These are phyloP conservation scores for Actinernus sp. DNA, from an alignment of 92 coral and sea anemone genomes.

Conservation along the genomic window DNA sequence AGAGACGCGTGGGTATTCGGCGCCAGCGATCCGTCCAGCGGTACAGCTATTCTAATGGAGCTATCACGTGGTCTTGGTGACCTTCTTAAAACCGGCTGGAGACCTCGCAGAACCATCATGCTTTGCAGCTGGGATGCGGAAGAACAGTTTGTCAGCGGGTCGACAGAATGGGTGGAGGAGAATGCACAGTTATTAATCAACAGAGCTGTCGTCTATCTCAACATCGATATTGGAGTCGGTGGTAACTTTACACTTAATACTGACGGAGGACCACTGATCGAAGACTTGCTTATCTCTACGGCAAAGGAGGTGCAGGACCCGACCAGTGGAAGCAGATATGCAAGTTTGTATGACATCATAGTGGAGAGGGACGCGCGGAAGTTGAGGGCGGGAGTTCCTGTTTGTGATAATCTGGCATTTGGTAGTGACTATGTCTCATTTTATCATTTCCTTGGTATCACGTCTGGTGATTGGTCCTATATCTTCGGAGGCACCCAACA, in stretches of 20 bases:
- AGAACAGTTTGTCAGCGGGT: constrained; percentile 82
- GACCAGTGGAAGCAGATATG: constrained; percentile 27
- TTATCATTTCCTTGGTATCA: constrained; percentile 82
- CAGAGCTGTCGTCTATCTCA: constrained; percentile 91
- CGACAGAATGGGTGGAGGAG: constrained; percentile 96
- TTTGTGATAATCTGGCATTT: constrained; percentile 64
- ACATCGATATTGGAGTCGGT: constrained; percentile 86
- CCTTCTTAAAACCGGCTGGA: constrained; percentile 83
- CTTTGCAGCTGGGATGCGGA: constrained; percentile 99
- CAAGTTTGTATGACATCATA: constrained; percentile 91
- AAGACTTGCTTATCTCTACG: constrained; percentile 69
- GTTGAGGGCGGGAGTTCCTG: constrained; percentile 38
- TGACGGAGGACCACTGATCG: constrained; percentile 82
- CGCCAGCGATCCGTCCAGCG: constrained; percentile 94
- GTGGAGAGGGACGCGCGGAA: constrained; percentile 70
- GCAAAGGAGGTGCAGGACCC: constrained; percentile 86
- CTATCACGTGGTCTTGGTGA: constrained; percentile 93
- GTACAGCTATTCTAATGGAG: constrained; percentile 91
- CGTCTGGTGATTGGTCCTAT: constrained; percentile 92
- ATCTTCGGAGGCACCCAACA: constrained; percentile 65
- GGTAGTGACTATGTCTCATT: constrained; percentile 91
- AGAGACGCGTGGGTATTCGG: constrained; percentile 99
- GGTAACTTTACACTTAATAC: constrained; percentile 84
- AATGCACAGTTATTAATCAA: constrained; percentile 71
- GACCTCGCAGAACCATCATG: constrained; percentile 94